These are phyloP conservation scores for Uloborus diversus DNA, from an alignment of 1,140 invertebrate genomes.

Conservation along the genomic window DNA sequence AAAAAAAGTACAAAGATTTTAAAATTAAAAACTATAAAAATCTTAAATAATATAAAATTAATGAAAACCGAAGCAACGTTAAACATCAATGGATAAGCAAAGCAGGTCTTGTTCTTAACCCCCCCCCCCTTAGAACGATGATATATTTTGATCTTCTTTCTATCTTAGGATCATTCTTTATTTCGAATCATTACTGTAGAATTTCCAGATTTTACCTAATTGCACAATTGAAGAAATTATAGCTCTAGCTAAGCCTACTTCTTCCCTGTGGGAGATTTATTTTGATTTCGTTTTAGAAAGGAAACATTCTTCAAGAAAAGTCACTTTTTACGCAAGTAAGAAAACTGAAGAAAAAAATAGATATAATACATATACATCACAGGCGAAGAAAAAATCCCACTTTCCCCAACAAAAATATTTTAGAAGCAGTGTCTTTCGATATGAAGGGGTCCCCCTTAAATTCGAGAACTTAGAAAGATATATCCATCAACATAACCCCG, in stretches of 20 bases:
- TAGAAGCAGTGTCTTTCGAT: slow-evolving; percentile 20
- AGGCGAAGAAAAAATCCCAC: background rate
- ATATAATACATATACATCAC: too few species aligned
- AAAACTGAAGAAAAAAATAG: too few species aligned
- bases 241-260: background rate
- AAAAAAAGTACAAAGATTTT: too few species aligned
- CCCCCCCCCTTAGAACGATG: too few species aligned
- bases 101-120: too few species aligned
- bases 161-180: too few species aligned
- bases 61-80: too few species aligned
- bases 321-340: background rate
- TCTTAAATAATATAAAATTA: too few species aligned
- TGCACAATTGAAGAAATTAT: background rate
- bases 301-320: background rate
- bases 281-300: background rate
- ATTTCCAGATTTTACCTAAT: background rate
- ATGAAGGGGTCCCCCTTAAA: background rate
- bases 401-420: slow-evolving; percentile 18
- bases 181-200: too few species aligned
- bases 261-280: background rate
- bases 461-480: background rate
- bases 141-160: too few species aligned
- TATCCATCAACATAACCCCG: slow-evolving; percentile 26
- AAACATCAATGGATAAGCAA: too few species aligned
- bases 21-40: too few species aligned